Percentiles rank a stretch among this genome's conserved stretches.
Conservation (phyloP, 2,888 invertebrate species). For the Epirrhoe tristata region DNA sequence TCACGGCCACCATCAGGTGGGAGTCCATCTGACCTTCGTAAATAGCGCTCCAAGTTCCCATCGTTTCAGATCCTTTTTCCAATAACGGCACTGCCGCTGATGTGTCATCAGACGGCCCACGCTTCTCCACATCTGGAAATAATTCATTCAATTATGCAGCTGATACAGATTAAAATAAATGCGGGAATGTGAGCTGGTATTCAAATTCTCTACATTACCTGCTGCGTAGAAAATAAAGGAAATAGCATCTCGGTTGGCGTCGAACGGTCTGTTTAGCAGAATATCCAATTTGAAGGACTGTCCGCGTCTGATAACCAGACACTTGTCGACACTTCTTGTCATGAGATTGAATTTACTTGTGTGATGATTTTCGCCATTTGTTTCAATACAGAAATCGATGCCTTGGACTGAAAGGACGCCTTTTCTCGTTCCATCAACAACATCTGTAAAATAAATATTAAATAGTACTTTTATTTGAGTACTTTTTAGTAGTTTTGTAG, state of each 20-base stretch:
- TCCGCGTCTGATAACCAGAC: slow-evolving; percentile 93
- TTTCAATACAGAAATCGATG: slow-evolving; percentile 90
- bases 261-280: slow-evolving; percentile 90
- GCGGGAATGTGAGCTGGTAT: slow-evolving; percentile 24
- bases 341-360: slow-evolving; percentile 92
- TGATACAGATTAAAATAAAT: slow-evolving; percentile 48
- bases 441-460: slow-evolving; percentile 61
- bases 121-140: slow-evolving; percentile 88
- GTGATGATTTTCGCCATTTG: slow-evolving; percentile 91
- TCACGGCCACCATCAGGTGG: slow-evolving; percentile 87
- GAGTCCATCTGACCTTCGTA: slow-evolving; percentile 88
- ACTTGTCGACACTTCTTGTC: slow-evolving; percentile 84
- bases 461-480: neutral
- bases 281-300: slow-evolving; percentile 92
- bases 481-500: neutral
- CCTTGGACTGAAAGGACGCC: slow-evolving; percentile 89
- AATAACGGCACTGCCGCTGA: slow-evolving; percentile 90
- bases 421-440: slow-evolving; percentile 75
- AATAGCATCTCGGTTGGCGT: slow-evolving; percentile 90
- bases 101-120: slow-evolving; percentile 92
- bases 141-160: slow-evolving; percentile 44
- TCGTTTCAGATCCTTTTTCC: slow-evolving; percentile 85
- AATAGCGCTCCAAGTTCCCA: slow-evolving; percentile 90
- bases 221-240: slow-evolving; percentile 93
- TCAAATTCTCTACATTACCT: slow-evolving; percentile 74